These are phyloP conservation scores for Percopsis transmontana DNA, from an alignment of 2,113 vertebrate species.

Conservation along the genomic window DNA sequence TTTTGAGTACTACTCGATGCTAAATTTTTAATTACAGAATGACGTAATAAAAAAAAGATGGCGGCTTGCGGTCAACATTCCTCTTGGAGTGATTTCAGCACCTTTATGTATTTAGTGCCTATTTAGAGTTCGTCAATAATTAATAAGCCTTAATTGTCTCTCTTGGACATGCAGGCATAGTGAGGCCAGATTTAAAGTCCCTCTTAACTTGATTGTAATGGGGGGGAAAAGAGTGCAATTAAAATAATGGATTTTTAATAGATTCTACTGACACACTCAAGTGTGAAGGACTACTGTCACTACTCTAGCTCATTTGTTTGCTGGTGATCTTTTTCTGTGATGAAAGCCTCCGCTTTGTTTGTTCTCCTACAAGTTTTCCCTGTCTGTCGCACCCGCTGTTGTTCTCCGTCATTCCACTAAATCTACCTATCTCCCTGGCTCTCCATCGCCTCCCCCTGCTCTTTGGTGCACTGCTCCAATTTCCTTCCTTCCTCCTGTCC, in stretches of 20 bases:
- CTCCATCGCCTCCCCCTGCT: neutral
- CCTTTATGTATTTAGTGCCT: conserved; percentile 74
- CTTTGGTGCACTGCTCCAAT: conserved; percentile 4
- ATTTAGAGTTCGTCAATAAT: conserved; percentile 75
- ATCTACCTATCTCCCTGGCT: conserved; percentile 37
- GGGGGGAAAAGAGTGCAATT: conserved; percentile 55
- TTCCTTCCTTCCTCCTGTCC: conserved; percentile 37
- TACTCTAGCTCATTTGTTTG: conserved; percentile 16
- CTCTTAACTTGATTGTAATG: conserved; percentile 71
- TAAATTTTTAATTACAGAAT: conserved; percentile 44
- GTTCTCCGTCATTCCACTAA: conserved; percentile 33
- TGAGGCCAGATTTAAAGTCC: conserved; percentile 62
- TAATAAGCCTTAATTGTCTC: conserved; percentile 70
- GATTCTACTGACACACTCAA: conserved; percentile 66
- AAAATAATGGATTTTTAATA: conserved; percentile 78
- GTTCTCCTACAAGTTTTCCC: conserved; percentile 13
- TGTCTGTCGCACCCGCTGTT: conserved; percentile 17
- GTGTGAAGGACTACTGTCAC: conserved; percentile 64
- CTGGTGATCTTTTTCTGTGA: conserved; percentile 10
- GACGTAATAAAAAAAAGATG: conserved; percentile 21
- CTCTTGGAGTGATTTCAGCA: conserved; percentile 48
- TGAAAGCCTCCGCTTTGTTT: conserved; percentile 28
- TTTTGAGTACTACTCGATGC: conserved; percentile 64
- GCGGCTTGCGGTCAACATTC: conserved; percentile 57
- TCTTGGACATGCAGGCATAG: conserved; percentile 70